Conservation (phyloP, 2,797 vertebrate genomes). For the Syngnathus acus region DNA sequence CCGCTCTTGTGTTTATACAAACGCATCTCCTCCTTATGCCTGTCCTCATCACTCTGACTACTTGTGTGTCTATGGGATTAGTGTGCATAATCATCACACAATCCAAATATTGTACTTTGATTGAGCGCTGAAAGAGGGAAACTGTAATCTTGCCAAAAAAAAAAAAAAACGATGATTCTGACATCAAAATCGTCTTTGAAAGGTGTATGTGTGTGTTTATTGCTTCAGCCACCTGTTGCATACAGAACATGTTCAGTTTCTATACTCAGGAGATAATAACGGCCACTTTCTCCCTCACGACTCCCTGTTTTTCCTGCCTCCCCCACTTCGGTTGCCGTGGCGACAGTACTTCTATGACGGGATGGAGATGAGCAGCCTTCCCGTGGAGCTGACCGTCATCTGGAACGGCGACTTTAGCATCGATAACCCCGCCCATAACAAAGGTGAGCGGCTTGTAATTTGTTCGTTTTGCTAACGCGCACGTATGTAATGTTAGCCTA, state of each 20-base stretch:
- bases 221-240: constrained; percentile 33
- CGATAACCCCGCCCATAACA: constrained; percentile 94
- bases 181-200: constrained; percentile 25
- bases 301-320: constrained; percentile 14
- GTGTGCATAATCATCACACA: constrained; percentile 45
- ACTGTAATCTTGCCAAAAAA: constrained; percentile 47
- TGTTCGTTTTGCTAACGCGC: background rate
- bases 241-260: background rate
- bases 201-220: constrained; percentile 27
- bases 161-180: constrained; percentile 43
- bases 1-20: constrained; percentile 54
- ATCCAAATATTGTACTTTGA: constrained; percentile 62
- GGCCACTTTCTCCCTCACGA: constrained; percentile 21
- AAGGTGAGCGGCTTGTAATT: constrained; percentile 71
- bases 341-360: constrained; percentile 91
- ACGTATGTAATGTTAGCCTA: background rate
- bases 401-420: constrained; percentile 99
- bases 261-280: constrained; percentile 35
- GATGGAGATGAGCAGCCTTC: constrained; percentile 95
- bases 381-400: constrained; percentile 90
- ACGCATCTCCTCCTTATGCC: constrained; percentile 62
- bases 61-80: constrained; percentile 34
- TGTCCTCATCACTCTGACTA: constrained; percentile 47
- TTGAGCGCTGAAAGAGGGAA: constrained; percentile 46
- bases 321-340: constrained; percentile 52